Conservation (phyloP, 2,888 invertebrate genomes). For the Phaonia tiefii region DNA sequence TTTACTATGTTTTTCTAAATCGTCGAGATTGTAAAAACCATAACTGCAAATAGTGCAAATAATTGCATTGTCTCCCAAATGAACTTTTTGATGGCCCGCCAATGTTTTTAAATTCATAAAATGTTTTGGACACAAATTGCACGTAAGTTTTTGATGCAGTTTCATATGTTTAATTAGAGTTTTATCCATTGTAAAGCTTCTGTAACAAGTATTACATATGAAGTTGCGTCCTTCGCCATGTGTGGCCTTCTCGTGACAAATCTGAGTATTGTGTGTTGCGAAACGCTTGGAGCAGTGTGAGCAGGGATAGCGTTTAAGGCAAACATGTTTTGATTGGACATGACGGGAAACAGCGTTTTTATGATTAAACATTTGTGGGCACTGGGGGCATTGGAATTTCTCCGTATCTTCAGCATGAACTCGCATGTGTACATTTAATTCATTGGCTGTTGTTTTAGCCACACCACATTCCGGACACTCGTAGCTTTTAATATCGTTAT, state of each 20-base stretch:
- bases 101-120: slow-evolving; percentile 72
- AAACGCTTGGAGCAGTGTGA: slow-evolving; percentile 75
- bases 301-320: slow-evolving; percentile 75
- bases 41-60: slow-evolving; percentile 71
- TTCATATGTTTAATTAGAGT: slow-evolving; percentile 71
- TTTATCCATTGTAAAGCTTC: slow-evolving; percentile 68
- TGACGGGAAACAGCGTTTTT: slow-evolving; percentile 74
- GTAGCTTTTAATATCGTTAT: slow-evolving; percentile 75
- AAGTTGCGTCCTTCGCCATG: slow-evolving; percentile 71
- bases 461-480: slow-evolving; percentile 76
- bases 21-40: slow-evolving; percentile 65
- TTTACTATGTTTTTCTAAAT: slow-evolving; percentile 63
- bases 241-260: slow-evolving; percentile 75
- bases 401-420: slow-evolving; percentile 76
- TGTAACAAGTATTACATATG: slow-evolving; percentile 68
- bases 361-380: slow-evolving; percentile 76
- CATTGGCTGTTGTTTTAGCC: slow-evolving; percentile 76
- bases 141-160: slow-evolving; percentile 71
- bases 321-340: slow-evolving; percentile 77
- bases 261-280: slow-evolving; percentile 75
- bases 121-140: slow-evolving; percentile 69
- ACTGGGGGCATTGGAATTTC: slow-evolving; percentile 76
- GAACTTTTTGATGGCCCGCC: slow-evolving; percentile 71
- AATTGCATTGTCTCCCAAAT: slow-evolving; percentile 71
- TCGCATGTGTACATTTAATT: slow-evolving; percentile 76